These are phyloP conservation scores for Thyatira batis DNA, from an alignment of 2,888 invertebrate species.

Conservation along the genomic window DNA sequence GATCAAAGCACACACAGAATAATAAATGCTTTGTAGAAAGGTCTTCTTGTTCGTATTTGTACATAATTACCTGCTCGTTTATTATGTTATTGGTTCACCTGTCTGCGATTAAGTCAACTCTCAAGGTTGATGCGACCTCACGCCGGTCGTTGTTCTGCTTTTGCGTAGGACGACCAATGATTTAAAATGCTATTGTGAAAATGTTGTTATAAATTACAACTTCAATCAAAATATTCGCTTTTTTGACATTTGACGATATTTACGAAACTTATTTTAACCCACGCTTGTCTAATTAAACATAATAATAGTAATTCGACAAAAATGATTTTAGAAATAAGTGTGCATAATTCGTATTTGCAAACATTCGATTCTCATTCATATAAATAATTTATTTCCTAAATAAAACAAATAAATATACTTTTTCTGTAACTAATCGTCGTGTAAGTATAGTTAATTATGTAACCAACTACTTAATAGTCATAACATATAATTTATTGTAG, in stretches of 20 bases:
- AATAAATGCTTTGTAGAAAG: not conserved
- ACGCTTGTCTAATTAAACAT: conserved; percentile 23
- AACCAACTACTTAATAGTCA: too few relatives aligned
- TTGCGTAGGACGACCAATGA: conserved; percentile 40
- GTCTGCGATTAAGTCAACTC: conserved; percentile 29
- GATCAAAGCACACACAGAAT: too few relatives aligned
- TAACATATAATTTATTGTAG: too few relatives aligned
- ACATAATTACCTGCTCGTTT: not conserved
- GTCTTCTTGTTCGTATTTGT: not conserved
- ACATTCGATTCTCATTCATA: too few relatives aligned
- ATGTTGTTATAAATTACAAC: conserved; percentile 16
- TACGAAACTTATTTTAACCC: conserved; percentile 29
- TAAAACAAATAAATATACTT: too few relatives aligned
- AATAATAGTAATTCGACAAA: conserved; percentile 12
- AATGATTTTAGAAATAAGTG: conserved; percentile 17
- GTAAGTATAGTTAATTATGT: too few relatives aligned
- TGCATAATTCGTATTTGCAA: conserved; percentile 18
- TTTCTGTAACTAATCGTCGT: too few relatives aligned
- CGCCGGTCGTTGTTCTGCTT: conserved; percentile 43
- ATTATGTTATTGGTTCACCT: conserved; percentile 29
- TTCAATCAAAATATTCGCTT: conserved; percentile 14
- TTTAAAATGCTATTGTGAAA: conserved; percentile 29
- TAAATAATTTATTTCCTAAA: too few relatives aligned
- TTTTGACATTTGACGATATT: conserved; percentile 27
- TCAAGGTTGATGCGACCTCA: conserved; percentile 43